Evolutionary conservation across 1,140 invertebrate genomes (phyloP), one percentile per base, ranked within the genome.

Genomic region (Eurosta solidaginis): DNA sequence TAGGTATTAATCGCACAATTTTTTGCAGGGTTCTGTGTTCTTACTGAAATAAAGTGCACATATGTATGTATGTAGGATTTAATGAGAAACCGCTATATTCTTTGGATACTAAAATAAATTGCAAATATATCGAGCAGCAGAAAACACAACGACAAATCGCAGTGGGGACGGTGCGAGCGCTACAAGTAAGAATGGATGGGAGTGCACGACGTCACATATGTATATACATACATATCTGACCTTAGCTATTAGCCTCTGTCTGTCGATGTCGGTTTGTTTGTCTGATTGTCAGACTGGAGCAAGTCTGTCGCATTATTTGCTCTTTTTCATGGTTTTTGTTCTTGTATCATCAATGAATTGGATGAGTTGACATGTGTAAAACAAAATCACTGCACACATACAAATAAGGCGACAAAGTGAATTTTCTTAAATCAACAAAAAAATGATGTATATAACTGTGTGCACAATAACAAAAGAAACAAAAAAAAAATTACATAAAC

Each of bases 231-330:
- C n/a, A n/a, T 54, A 40, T 68, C 33, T 42, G 59, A 68, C 59
- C 59, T 68, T 42, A 68, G 59, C 59, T 33, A 68, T 68, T 68
- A 68, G 59, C 59, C 59, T 68, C 36, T 68, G 59, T 68, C 59
- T 68, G 33, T 20, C 27, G 36, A n/a, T 59, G 27, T 59, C n/a
- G n/a, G 29, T 42, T 22, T 17, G 29, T 5, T 22, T 33, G 54
- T 59, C 25, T 9, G 25, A 14, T 40, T 68, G 59, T 63, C 9
- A 20, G 54, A 7, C 33, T 22, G 59, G 33, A 68, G 59, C 59
- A 40, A n/a, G 59, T 68, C 12, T 47, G 59, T 40, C 33, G 59
- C 33, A 0, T 29, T 68, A 33, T 36, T 68, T 68, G 33, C 59
- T 36, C 59, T 0, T 40, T n/a, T 68, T 20, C 33, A 7, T 33